Percentiles rank a stretch among this genome's conserved stretches.
These are phyloP conservation scores for Aphaenogaster rudis DNA, from an alignment of 1,140 invertebrate genomes.

Conservation along the genomic window DNA sequence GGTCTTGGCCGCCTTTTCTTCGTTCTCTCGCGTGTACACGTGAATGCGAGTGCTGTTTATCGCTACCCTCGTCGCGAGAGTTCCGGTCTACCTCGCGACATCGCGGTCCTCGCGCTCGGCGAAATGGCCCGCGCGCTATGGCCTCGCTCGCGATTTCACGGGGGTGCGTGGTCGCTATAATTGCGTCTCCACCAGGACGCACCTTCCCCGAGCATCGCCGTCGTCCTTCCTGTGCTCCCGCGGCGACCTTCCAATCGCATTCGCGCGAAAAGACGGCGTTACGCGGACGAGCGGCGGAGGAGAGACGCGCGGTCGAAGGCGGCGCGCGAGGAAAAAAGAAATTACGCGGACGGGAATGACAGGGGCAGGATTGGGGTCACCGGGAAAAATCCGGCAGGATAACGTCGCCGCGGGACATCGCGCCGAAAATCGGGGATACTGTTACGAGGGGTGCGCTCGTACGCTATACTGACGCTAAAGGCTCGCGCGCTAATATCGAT, in stretches of 20 bases:
- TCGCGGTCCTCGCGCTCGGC: not conserved
- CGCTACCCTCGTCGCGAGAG: not conserved
- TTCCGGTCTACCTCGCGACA: not conserved
- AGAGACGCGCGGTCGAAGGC: not conserved
- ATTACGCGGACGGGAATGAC: not conserved
- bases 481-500: constrained; percentile 51
- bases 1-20: not conserved
- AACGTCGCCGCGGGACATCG: not conserved
- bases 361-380: not conserved
- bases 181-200: not conserved
- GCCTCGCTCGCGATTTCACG: constrained; percentile 2
- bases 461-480: not conserved
- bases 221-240: not conserved
- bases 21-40: not conserved
- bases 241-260: not conserved
- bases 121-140: not conserved
- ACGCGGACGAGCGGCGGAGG: not conserved
- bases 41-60: not conserved
- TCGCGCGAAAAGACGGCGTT: not conserved
- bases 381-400: not conserved
- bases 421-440: constrained; percentile 2
- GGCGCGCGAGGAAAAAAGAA: not conserved
- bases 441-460: constrained; percentile 40
- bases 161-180: not conserved
- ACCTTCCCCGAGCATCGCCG: not conserved